A percentile compares a stretch with the other conserved stretches of the same genome.
These are phyloP conservation scores for Caenorhabditis auriculariae DNA, from an alignment of 2,888 invertebrate genomes.

Conservation along the genomic window DNA sequence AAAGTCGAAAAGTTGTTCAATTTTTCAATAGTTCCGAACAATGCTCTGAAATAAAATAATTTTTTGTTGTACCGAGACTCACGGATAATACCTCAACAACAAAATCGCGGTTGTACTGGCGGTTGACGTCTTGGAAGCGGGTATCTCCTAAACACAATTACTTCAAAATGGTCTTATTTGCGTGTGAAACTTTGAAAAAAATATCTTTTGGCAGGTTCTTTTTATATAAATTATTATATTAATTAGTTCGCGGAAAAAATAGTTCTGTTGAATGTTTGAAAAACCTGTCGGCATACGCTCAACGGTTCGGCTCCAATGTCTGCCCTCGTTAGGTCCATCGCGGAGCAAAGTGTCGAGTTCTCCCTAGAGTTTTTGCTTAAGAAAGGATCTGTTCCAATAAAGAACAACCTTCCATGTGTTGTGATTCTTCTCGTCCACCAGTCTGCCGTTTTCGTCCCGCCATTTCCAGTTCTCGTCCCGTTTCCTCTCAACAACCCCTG, in stretches of 20 bases:
- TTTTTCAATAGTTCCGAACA: constrained; percentile 38
- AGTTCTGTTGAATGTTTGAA: too few species aligned
- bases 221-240: background rate
- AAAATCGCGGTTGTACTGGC: constrained; percentile 39
- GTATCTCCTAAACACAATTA: constrained; percentile 23
- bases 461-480: constrained; percentile 45
- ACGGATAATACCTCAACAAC: constrained; percentile 33
- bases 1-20: background rate
- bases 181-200: background rate
- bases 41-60: constrained; percentile 30
- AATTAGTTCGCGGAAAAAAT: too few species aligned
- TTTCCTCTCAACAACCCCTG: constrained; percentile 43
- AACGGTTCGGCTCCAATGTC: constrained; percentile 42
- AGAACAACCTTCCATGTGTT: constrained; percentile 34
- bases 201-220: background rate
- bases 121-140: constrained; percentile 42
- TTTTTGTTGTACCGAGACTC: background rate
- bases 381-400: background rate
- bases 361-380: constrained; percentile 31
- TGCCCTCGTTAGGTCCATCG: constrained; percentile 40
- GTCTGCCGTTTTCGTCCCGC: constrained; percentile 36
- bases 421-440: constrained; percentile 33
- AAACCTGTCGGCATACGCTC: constrained; percentile 36
- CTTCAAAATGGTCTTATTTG: background rate
- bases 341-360: constrained; percentile 37